Evolutionary conservation across 2,797 vertebrate genomes (phyloP).

Genomic region (Fratercula arctica): DNA sequence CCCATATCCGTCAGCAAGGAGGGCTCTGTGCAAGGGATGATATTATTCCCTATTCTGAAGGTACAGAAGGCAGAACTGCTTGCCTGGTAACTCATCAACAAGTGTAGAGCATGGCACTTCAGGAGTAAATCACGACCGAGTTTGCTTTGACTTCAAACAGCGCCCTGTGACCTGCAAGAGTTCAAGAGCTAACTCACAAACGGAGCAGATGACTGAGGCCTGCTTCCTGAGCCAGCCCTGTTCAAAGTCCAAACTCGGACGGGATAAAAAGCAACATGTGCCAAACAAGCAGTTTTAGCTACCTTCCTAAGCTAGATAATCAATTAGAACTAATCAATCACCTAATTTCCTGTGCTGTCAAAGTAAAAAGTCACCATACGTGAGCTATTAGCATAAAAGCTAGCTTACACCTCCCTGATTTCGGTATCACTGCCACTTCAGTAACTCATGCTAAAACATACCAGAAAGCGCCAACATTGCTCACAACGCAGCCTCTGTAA

Average conservation of each 20-base stretch:
- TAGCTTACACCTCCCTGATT: not conserved
- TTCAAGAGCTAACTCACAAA: not conserved
- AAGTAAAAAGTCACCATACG: not conserved
- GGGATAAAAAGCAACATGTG: not conserved
- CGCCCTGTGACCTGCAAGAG: not conserved
- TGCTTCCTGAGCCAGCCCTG: not conserved
- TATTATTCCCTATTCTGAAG: not conserved
- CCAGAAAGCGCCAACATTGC: not conserved
- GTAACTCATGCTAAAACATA: not conserved
- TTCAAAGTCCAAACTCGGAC: constrained; percentile 15
- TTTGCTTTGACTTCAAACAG: not conserved
- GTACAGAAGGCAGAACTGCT: not conserved
- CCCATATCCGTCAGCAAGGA: not conserved
- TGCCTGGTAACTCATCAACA: not conserved
- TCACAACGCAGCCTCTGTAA: not conserved
- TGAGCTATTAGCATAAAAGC: not conserved
- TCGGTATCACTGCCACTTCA: not conserved
- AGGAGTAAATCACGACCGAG: rapidly evolving
- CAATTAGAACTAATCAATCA: not conserved
- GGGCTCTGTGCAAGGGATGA: not conserved
- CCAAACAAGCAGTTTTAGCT: not conserved
- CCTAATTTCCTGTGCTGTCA: not conserved
- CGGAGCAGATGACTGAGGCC: not conserved
- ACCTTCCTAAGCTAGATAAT: not conserved
- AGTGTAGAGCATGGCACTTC: not conserved